These are phyloP conservation scores for Porites evermanni DNA, from an alignment of 92 coral and sea anemone genomes.

Conservation along the genomic window DNA sequence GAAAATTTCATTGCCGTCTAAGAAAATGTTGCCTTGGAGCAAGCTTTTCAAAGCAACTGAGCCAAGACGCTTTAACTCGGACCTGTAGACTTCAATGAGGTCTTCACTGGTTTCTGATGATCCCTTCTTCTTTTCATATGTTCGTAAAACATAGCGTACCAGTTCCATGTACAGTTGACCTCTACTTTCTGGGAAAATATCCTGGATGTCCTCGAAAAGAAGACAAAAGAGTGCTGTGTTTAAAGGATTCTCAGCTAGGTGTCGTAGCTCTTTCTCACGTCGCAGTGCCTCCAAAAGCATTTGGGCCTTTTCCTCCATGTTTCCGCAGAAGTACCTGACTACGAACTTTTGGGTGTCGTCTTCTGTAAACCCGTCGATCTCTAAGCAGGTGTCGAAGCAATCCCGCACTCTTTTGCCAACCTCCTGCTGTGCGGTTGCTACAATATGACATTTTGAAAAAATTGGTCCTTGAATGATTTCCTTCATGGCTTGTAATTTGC, in stretches of 20 bases:
- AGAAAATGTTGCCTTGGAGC: background rate
- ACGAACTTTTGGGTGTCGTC: constrained; percentile 21
- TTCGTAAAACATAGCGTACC: constrained; percentile 30
- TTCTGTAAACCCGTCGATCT: constrained; percentile 37
- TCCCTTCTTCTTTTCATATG: constrained; percentile 7
- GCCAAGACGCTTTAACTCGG: constrained; percentile 1
- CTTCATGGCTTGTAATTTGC: background rate
- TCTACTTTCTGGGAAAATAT: constrained; percentile 40
- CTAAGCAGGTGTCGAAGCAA: constrained; percentile 35
- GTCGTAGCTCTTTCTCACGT: background rate
- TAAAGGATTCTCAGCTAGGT: constrained; percentile 40
- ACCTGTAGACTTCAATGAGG: background rate
- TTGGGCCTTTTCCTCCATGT: background rate
- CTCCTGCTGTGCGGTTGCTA: constrained; percentile 44
- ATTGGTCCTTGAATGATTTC: background rate
- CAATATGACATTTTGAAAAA: constrained; percentile 27
- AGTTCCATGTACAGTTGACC: constrained; percentile 29
- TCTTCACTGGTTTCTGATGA: background rate
- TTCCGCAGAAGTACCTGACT: constrained; percentile 23
- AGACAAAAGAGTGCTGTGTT: constrained; percentile 53
- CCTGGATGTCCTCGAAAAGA: constrained; percentile 19
- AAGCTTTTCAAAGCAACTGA: constrained; percentile 28
- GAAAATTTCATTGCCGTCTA: background rate
- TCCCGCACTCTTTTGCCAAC: constrained; percentile 12
- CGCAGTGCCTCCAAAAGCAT: background rate